Percentiles rank a stretch among this genome's conserved stretches.
Conservation (phyloP, 2,888 invertebrate species). For the Latheticus oryzae region DNA sequence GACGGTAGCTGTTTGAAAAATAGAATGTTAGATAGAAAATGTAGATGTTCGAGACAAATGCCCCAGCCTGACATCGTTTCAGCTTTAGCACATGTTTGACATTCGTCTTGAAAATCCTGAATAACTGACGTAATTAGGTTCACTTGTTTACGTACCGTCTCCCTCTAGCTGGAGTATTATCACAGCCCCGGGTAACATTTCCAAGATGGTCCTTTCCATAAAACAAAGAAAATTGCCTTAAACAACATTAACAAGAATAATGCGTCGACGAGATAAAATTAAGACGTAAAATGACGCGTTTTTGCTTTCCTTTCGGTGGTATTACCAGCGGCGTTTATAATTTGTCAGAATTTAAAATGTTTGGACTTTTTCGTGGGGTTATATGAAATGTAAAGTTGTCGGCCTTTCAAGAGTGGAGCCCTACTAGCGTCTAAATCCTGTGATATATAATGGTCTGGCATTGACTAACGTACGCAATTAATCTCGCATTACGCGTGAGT, state of each 20-base stretch:
- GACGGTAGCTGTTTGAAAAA: too few species aligned
- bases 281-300: conserved; percentile 40
- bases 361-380: conserved; percentile 37
- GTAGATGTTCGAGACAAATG: too few species aligned
- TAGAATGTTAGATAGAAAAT: too few species aligned
- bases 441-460: conserved; percentile 61
- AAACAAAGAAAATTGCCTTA: conserved; percentile 35
- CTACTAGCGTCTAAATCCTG: conserved; percentile 52
- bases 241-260: conserved; percentile 41
- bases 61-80: too few species aligned
- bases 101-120: neutral
- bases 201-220: conserved; percentile 21
- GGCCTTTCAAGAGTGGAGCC: conserved; percentile 38
- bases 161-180: too few species aligned
- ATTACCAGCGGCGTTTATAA: conserved; percentile 38
- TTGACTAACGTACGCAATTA: conserved; percentile 62
- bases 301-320: conserved; percentile 31
- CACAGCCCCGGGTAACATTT: neutral
- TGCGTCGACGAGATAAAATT: conserved; percentile 41
- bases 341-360: conserved; percentile 51
- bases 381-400: conserved; percentile 43
- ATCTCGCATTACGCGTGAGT: conserved; percentile 61
- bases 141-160: too few species aligned
- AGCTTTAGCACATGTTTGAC: too few species aligned
- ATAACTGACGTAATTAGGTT: neutral